phyloP scores from a whole-genome alignment of 2,888 invertebrate species.

The Lissonota sp. region DNA sequence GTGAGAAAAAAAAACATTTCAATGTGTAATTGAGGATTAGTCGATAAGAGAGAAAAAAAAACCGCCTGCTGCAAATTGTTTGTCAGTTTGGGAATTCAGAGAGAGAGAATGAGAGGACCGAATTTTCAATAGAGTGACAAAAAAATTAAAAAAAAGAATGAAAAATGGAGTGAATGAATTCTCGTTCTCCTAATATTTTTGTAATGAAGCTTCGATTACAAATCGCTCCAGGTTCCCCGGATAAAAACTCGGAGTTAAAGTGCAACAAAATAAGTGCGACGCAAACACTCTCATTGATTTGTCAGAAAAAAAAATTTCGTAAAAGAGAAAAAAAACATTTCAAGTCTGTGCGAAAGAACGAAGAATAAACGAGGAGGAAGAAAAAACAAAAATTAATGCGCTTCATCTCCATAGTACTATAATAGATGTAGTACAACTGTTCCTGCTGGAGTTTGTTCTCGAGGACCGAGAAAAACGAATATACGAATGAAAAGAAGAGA shows the following conservation, averaged over 20 bases:
- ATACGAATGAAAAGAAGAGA: constrained; percentile 49
- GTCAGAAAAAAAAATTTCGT: constrained; percentile 5
- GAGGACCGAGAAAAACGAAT: constrained; percentile 53
- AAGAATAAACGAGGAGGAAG: constrained; percentile 14
- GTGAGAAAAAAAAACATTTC: constrained; percentile 45
- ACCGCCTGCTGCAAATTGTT: constrained; percentile 17
- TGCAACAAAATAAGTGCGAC: constrained; percentile 33
- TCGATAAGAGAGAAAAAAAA: constrained; percentile 65
- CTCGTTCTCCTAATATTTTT: constrained; percentile 60
- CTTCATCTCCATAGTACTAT: constrained; percentile 63
- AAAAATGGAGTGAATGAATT: constrained; percentile 41
- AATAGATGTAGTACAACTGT: constrained; percentile 61
- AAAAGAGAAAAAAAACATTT: constrained; percentile 23
- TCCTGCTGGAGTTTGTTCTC: constrained; percentile 62
- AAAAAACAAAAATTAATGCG: constrained; percentile 42
- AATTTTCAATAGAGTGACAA: constrained; percentile 1
- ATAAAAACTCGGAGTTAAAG: constrained; percentile 36
- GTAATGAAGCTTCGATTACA: constrained; percentile 57
- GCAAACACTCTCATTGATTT: constrained; percentile 40
- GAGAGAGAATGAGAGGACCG: constrained; percentile 5
- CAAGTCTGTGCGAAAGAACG: constrained; percentile 32
- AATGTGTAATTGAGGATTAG: constrained; percentile 62
- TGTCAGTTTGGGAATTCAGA: constrained; percentile 40
- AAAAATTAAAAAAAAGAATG: constrained; percentile 11
- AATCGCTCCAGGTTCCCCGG: constrained; percentile 34